Evolutionary conservation across 1,140 invertebrate species (phyloP).

Genomic region (Cataglyphis hispanica): DNA sequence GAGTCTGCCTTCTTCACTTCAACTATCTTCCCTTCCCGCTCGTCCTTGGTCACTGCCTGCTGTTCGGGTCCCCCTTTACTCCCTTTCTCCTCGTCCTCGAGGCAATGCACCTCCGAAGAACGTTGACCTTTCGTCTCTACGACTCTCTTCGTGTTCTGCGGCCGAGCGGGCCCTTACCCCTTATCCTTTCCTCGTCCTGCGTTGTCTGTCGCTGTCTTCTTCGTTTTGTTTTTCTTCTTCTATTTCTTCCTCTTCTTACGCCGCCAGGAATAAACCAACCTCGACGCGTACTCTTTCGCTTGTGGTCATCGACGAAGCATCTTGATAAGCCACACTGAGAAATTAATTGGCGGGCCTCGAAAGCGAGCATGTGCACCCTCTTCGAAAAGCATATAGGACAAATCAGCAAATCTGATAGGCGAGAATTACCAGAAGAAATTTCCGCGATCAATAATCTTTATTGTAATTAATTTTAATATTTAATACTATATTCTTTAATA

Average conservation of each 20-base stretch:
- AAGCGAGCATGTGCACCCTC: conserved; percentile 60
- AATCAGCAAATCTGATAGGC: conserved; percentile 36
- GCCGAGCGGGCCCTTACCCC: conserved; percentile 63
- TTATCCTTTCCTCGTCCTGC: conserved; percentile 45
- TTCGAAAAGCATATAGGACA: conserved; percentile 44
- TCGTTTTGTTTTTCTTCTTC: conserved; percentile 70
- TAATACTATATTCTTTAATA: neutral
- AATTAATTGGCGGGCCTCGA: conserved; percentile 82
- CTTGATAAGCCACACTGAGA: conserved; percentile 80
- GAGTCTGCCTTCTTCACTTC: conserved; percentile 65
- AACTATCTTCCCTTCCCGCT: conserved; percentile 64
- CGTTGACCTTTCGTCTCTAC: conserved; percentile 80
- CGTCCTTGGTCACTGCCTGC: conserved; percentile 56
- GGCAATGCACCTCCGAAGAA: conserved; percentile 82
- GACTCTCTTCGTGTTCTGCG: conserved; percentile 57
- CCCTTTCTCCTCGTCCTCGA: conserved; percentile 71
- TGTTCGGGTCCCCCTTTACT: conserved; percentile 36
- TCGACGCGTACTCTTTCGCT: conserved; percentile 74
- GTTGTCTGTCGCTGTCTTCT: conserved; percentile 63
- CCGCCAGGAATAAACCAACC: conserved; percentile 79
- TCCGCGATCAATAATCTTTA: neutral
- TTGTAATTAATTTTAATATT: neutral
- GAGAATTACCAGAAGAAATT: neutral
- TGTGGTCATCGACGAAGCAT: conserved; percentile 79
- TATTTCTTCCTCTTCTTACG: conserved; percentile 72